Base-by-base conservation (phyloP, 2,113 vertebrate species). In the Charadrius vociferus region DNA sequence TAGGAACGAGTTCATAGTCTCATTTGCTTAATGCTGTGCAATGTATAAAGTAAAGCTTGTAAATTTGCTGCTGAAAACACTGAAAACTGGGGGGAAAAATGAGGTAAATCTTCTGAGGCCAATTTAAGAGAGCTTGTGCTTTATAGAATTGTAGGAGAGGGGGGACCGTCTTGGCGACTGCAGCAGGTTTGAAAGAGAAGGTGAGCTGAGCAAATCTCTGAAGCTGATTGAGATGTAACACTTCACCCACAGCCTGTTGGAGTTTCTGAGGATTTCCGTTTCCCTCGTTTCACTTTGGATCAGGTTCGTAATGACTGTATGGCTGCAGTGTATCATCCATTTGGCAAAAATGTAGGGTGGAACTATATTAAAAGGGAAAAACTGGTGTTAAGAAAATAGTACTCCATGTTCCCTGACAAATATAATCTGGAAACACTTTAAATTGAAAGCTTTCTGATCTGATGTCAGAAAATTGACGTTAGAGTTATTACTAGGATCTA, bases 1-100 rank as follows among this genome's bases (percentile, higher is more conserved):
- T 0, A 43, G 2, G 53, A 50, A 5, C 0, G 4, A 23, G 29
- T 9, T 21, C 56, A 41, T 7, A 21, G 34, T 29, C 7, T 47
- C 12, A 12, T 32, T 61, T 78, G 10, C 43, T 78, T 8, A 27
- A 19, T 22, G 36, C 7, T 11, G 6, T 52, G 70, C 8, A 2
- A 13, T 5, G 9, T 14, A 9, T 18, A 14, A 62, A 62, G 36
- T 3, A 11, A 61, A 61, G 6, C 37, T 41, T 29, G 24, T 14
- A 32, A 59, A 32, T 41, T 84, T 55, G 58, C 86, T 81, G 37
- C 24, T 59, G 43, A 67, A 71, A 84, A 45, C 0, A 19, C 8
- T 20, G 53, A 20, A 61, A 86, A 24, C 3, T 12, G 34, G 30
- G 22, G 22, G 16, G 23, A 3, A 2, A 39, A 74, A 52, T 4